Percentiles rank a stretch among this genome's conserved stretches.
Conservation (phyloP, 2,797 vertebrate genomes). For the Dendrocincla fuliginosa region DNA sequence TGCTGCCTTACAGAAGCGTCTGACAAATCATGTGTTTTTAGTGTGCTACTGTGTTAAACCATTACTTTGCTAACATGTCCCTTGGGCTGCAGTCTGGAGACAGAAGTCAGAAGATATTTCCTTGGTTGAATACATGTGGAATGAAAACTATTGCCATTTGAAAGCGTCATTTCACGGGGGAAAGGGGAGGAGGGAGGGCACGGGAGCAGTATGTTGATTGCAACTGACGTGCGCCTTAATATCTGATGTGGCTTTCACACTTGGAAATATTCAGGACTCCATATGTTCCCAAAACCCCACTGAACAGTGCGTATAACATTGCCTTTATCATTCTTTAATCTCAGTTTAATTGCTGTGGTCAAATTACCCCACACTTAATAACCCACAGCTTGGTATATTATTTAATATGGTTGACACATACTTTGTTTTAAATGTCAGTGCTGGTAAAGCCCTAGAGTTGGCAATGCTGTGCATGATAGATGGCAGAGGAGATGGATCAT, state of each 20-base stretch:
- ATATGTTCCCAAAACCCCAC: slow-evolving; percentile 77
- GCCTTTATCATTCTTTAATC: slow-evolving; percentile 87
- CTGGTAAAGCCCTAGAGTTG: slow-evolving; percentile 78
- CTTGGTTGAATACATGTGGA: background rate
- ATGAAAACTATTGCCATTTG: background rate
- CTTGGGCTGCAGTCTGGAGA: background rate
- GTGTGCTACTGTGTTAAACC: background rate
- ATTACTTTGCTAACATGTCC: background rate
- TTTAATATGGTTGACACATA: slow-evolving; percentile 87
- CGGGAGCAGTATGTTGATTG: slow-evolving; percentile 28
- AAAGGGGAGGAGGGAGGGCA: background rate
- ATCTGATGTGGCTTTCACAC: slow-evolving; percentile 76
- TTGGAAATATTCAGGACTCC: slow-evolving; percentile 74
- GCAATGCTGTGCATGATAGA: slow-evolving; percentile 81
- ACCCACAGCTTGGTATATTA: slow-evolving; percentile 92
- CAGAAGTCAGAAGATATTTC: background rate
- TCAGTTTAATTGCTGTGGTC: slow-evolving; percentile 94
- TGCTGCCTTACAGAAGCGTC: background rate
- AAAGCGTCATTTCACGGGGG: background rate
- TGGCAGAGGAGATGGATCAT: slow-evolving; percentile 82
- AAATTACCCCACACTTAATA: slow-evolving; percentile 93
- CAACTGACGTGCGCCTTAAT: slow-evolving; percentile 69
- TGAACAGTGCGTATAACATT: slow-evolving; percentile 74
- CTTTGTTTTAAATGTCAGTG: slow-evolving; percentile 86
- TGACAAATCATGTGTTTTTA: background rate